Evolutionary conservation across 2,113 vertebrate species (phyloP), one percentile per base, ranked within the genome.

Genomic region (Clarias macrocephalus): DNA sequence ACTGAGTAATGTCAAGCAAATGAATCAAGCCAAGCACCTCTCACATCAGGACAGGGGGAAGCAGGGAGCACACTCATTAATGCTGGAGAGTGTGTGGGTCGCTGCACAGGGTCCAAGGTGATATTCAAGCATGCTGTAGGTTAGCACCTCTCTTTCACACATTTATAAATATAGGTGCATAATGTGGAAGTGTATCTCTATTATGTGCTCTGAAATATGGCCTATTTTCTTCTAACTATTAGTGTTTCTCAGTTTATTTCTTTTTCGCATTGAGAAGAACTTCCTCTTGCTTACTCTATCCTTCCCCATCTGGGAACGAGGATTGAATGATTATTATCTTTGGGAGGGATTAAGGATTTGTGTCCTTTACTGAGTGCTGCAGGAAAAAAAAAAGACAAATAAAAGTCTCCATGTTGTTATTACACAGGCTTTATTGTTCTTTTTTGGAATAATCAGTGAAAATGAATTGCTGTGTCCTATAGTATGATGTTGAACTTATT

Each of bases 291-390:
- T 88, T 66, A 87, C 89, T 23, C 73, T 57, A 88, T 90, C 87
- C 92, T 91, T 92, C 90, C 91, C 91, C 93, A 93, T 94, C 92
- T 94, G 93, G 94, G 92, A 95, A 93, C 91, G 93, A 89, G 93
- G 94, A 95, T 94, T 94, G 93, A 92, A 94, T 92, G 92, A 93
- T 95, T 94, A 94, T 94, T 93, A 93, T 95, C 93, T 94, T 92
- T 92, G 90, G 90, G 92, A 87, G 92, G 92, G 94, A 95, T 95
- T 95, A 95, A 87, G 93, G 92, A 93, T 94, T 95, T 94, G 91
- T 94, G 92, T 94, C 90, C 90, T 92, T 84, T 89, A 90, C 89
- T 88, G 93, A 93, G 91, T 91, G 89, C 89, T 91, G 89, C 89
- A 73, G 42, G 48, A 8, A 48, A 48, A 48, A 37, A 37, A 91